phyloP scores from a whole-genome alignment of 2,888 invertebrate genomes.

The Ischnura elegans region DNA sequence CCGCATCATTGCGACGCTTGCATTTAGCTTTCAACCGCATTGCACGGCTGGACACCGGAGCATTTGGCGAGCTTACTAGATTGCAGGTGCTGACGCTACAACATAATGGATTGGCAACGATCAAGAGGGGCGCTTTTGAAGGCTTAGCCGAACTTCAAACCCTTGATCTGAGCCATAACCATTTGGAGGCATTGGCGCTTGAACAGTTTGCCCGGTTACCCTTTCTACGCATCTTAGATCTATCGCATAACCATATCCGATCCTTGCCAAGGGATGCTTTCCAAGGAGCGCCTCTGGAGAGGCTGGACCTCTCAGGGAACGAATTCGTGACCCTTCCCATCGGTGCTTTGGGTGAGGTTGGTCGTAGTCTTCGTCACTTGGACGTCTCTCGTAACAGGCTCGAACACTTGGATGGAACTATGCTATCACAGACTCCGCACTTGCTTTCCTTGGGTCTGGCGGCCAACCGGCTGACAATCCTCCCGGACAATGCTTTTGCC shows the following conservation, averaged over 20 bases:
- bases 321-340: slow-evolving; percentile 90
- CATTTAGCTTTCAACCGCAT: slow-evolving; percentile 88
- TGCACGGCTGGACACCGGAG: slow-evolving; percentile 84
- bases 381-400: slow-evolving; percentile 89
- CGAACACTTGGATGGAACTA: slow-evolving; percentile 92
- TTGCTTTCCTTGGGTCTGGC: slow-evolving; percentile 88
- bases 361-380: slow-evolving; percentile 88
- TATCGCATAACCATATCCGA: slow-evolving; percentile 86
- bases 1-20: slow-evolving; percentile 84
- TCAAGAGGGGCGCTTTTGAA: slow-evolving; percentile 88
- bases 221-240: slow-evolving; percentile 86
- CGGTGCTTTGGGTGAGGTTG: slow-evolving; percentile 87
- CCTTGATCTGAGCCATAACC: slow-evolving; percentile 88
- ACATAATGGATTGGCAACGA: slow-evolving; percentile 85
- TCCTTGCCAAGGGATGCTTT: slow-evolving; percentile 89
- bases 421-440: slow-evolving; percentile 91
- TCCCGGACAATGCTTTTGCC: slow-evolving; percentile 93
- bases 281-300: slow-evolving; percentile 88
- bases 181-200: slow-evolving; percentile 87
- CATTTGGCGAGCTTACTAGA: slow-evolving; percentile 85
- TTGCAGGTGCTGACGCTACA: slow-evolving; percentile 88
- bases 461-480: slow-evolving; percentile 88
- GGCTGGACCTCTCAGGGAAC: slow-evolving; percentile 89
- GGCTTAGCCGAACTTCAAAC: slow-evolving; percentile 88
- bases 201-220: slow-evolving; percentile 90